Percentiles rank a stretch among this genome's conserved stretches.
Evolutionary conservation across 2,888 invertebrate genomes (phyloP).

Genomic region (Hypena proboscidalis): DNA sequence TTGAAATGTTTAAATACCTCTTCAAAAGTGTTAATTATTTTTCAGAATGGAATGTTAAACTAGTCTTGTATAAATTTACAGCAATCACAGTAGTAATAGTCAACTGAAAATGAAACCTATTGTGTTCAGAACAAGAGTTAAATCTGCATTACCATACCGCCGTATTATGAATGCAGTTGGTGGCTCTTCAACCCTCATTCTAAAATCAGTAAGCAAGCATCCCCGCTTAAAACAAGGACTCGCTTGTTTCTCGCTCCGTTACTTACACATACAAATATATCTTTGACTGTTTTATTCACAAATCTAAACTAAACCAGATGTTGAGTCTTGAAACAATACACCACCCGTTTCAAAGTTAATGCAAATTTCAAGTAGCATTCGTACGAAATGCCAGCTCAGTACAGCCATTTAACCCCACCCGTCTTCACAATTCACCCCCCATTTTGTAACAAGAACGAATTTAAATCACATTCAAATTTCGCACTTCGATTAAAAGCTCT

Average conservation of each 20-base stretch:
- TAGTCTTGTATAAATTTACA: no score
- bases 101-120: not conserved
- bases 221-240: slow-evolving; percentile 8
- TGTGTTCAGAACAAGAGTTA: not conserved
- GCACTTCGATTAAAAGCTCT: slow-evolving; percentile 82
- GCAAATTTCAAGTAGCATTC: slow-evolving; percentile 67
- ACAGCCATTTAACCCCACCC: slow-evolving; percentile 52
- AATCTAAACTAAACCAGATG: slow-evolving; percentile 40
- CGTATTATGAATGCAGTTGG: slow-evolving; percentile 1
- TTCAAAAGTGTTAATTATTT: no score
- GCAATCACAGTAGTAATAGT: no score
- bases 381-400: slow-evolving; percentile 50
- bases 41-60: no score
- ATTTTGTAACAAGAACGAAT: slow-evolving; percentile 69
- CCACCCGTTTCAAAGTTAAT: slow-evolving; percentile 59
- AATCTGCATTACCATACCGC: not conserved
- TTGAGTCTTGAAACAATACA: slow-evolving; percentile 45
- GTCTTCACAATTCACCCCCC: slow-evolving; percentile 44
- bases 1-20: no score
- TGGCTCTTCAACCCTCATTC: slow-evolving; percentile 10
- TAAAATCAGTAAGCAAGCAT: slow-evolving; percentile 16
- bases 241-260: slow-evolving; percentile 11
- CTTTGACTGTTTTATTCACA: slow-evolving; percentile 30
- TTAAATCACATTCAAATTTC: slow-evolving; percentile 82
- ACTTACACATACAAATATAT: slow-evolving; percentile 15